phyloP scores from a whole-genome alignment of 2,113 vertebrate species.

The Accipiter cooperii region DNA sequence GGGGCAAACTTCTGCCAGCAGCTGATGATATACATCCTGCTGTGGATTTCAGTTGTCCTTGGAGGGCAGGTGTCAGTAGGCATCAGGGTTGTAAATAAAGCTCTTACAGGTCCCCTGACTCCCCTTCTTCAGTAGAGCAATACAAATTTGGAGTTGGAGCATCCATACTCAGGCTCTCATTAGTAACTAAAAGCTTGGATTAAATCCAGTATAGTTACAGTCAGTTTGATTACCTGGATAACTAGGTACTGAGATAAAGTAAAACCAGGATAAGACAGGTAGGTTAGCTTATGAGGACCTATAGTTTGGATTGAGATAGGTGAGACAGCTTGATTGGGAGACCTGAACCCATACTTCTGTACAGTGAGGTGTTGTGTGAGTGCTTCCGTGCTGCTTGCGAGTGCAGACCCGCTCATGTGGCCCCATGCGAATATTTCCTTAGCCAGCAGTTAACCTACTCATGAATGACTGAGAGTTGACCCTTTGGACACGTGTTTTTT shows the following conservation, averaged over 20 bases:
- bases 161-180: not conserved
- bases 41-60: not conserved
- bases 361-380: accelerated
- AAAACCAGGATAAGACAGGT: not conserved
- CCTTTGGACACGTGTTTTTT: not conserved
- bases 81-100: not conserved
- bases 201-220: not conserved
- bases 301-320: no score
- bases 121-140: not conserved
- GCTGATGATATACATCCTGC: not conserved
- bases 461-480: accelerated
- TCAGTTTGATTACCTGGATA: not conserved
- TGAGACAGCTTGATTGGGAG: not conserved
- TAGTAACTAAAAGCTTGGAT: not conserved
- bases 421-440: not conserved
- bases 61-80: not conserved
- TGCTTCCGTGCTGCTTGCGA: not conserved
- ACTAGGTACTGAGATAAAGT: not conserved
- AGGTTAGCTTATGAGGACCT: not conserved
- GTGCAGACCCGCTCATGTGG: not conserved
- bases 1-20: not conserved
- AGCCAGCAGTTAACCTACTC: not conserved
- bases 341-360: accelerated
- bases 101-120: not conserved
- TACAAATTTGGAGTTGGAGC: not conserved